These are phyloP conservation scores for Papilio polyxenes DNA, from an alignment of 1,140 invertebrate species.

Conservation along the genomic window DNA sequence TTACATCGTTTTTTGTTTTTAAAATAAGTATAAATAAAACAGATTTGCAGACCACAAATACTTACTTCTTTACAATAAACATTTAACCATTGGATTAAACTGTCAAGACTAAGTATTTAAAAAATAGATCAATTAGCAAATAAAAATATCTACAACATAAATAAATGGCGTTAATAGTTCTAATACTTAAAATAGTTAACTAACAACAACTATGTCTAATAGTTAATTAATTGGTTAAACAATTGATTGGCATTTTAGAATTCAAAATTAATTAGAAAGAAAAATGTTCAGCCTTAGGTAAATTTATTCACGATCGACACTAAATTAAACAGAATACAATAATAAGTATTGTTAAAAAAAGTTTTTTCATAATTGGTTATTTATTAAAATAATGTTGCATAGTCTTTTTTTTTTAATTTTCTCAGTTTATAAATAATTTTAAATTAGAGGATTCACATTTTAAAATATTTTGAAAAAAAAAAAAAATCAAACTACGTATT, in stretches of 20 bases:
- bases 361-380: no score
- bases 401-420: no score
- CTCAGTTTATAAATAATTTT: no score
- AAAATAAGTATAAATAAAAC: no score
- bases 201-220: background rate
- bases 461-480: background rate
- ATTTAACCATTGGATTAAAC: background rate
- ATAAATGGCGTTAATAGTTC: background rate
- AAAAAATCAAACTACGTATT: background rate
- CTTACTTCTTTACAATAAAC: no score
- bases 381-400: no score
- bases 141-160: background rate
- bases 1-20: no score
- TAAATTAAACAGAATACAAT: background rate
- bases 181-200: background rate
- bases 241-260: background rate
- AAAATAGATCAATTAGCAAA: conserved; percentile 2
- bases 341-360: no score
- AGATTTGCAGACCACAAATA: no score
- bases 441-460: no score
- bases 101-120: background rate
- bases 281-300: background rate
- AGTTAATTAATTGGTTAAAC: background rate
- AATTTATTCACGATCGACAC: background rate
- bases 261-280: background rate